Evolutionary conservation across 1,140 invertebrate species (phyloP).

Genomic region (silkworm (Bombyx mori)): DNA sequence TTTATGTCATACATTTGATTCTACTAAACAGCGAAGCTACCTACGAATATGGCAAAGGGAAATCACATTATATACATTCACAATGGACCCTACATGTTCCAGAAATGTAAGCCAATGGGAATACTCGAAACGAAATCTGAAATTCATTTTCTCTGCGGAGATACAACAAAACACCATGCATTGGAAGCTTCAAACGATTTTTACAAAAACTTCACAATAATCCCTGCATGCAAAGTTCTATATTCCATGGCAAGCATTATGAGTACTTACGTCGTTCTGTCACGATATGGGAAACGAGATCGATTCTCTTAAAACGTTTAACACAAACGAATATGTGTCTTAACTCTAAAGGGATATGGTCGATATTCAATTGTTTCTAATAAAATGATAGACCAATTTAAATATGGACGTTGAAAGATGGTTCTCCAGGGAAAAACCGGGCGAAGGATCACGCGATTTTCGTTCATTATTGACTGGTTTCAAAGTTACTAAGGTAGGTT

Average conservation of each 20-base stretch:
- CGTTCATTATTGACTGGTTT: not conserved
- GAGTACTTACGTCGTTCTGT: conserved; percentile 27
- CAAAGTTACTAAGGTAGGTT: conserved; percentile 15
- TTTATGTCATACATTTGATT: too few relatives aligned
- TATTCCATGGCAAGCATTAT: conserved; percentile 9
- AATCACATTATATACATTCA: conserved; percentile 1
- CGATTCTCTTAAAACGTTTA: conserved; percentile 55
- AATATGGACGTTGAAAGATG: conserved; percentile 63
- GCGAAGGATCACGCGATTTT: conserved; percentile 20
- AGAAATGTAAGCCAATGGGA: conserved; percentile 42
- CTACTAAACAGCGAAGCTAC: too few relatives aligned
- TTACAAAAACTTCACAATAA: conserved; percentile 5
- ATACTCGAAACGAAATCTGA: conserved; percentile 35
- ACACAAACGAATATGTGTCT: conserved; percentile 7
- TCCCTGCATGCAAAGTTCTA: not conserved
- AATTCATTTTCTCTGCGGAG: conserved; percentile 40
- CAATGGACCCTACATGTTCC: conserved; percentile 23
- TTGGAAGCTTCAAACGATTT: conserved; percentile 17
- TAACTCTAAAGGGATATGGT: conserved; percentile 10
- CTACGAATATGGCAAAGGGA: not conserved
- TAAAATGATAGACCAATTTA: conserved; percentile 55
- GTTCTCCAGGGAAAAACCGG: conserved; percentile 65
- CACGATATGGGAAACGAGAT: conserved; percentile 37
- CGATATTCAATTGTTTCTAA: conserved; percentile 15
- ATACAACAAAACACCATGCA: conserved; percentile 47